Percentiles rank a stretch among this genome's conserved stretches.
These are phyloP conservation scores for Macroramphosus scolopax DNA, from an alignment of 2,797 vertebrate species.

Conservation along the genomic window DNA sequence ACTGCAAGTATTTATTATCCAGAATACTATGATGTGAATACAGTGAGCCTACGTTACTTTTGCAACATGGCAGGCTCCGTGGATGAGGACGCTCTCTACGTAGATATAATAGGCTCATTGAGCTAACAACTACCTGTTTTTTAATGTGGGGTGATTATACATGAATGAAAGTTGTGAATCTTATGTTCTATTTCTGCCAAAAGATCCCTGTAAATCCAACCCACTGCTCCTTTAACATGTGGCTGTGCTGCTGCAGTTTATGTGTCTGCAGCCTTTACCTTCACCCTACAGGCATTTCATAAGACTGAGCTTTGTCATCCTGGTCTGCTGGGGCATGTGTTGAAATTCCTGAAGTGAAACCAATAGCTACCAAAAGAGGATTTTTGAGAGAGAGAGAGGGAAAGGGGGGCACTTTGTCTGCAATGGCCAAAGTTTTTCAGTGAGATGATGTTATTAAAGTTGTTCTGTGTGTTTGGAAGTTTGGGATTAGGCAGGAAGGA, in stretches of 20 bases:
- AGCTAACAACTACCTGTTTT: too few species aligned
- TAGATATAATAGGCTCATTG: too few species aligned
- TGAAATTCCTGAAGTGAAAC: slow-evolving; percentile 74
- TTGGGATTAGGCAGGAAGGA: too few species aligned
- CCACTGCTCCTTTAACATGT: slow-evolving; percentile 5
- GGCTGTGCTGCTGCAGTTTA: slow-evolving; percentile 16
- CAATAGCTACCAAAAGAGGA: slow-evolving; percentile 52
- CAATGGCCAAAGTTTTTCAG: slow-evolving; percentile 8
- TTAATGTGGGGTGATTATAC: too few species aligned
- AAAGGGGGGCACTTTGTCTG: slow-evolving; percentile 25
- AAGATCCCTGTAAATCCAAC: too few species aligned
- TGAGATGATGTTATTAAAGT: slow-evolving; percentile 5
- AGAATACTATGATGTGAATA: too few species aligned
- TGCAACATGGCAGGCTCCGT: too few species aligned
- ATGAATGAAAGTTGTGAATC: too few species aligned
- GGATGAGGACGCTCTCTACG: too few species aligned
- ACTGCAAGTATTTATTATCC: too few species aligned
- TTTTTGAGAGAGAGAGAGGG: slow-evolving; percentile 15
- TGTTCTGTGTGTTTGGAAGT: slow-evolving; percentile 1
- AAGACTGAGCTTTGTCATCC: slow-evolving; percentile 67
- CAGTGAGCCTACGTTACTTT: too few species aligned
- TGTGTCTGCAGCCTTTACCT: slow-evolving; percentile 42
- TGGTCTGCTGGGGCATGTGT: slow-evolving; percentile 73
- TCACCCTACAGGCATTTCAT: slow-evolving; percentile 66
- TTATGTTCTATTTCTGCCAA: too few species aligned